Conservation (phyloP, 2,797 vertebrate genomes). For the Sebastes iracundus region DNA sequence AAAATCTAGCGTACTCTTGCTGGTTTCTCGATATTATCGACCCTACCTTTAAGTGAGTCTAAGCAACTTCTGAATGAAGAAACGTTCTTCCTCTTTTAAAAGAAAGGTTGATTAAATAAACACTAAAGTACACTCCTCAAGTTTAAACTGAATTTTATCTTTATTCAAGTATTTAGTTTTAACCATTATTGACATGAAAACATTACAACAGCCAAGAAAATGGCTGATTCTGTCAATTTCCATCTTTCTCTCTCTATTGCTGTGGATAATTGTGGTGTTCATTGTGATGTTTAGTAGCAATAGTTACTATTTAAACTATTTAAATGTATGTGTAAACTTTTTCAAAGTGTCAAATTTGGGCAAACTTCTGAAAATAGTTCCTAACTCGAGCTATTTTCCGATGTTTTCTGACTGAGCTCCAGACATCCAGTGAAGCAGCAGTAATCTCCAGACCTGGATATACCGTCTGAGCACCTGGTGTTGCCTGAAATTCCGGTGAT, state of each 20-base stretch:
- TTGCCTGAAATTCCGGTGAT: slow-evolving; percentile 54
- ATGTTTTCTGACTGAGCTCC: slow-evolving; percentile 2
- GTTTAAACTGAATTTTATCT: accelerated
- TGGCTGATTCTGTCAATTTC: background rate
- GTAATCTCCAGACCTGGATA: slow-evolving; percentile 10
- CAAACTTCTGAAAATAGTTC: background rate
- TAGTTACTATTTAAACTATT: background rate
- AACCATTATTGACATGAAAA: background rate
- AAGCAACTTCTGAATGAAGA: background rate
- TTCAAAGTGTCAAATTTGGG: background rate
- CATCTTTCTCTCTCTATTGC: background rate
- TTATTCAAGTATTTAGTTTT: background rate
- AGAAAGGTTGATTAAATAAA: background rate
- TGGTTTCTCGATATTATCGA: background rate
- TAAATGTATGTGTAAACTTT: background rate
- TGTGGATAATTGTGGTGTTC: background rate
- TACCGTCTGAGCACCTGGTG: slow-evolving; percentile 56
- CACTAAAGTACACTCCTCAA: background rate
- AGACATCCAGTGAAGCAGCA: slow-evolving; percentile 1
- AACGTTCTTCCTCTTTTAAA: background rate
- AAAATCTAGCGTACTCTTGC: background rate
- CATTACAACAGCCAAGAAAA: background rate
- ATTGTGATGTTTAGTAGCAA: background rate
- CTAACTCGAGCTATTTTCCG: background rate
- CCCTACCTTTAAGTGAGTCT: background rate